Evolutionary conservation across 2,888 invertebrate species (phyloP), one percentile per base, ranked within the genome.

Genomic region (Toxonevra muliebris): DNA sequence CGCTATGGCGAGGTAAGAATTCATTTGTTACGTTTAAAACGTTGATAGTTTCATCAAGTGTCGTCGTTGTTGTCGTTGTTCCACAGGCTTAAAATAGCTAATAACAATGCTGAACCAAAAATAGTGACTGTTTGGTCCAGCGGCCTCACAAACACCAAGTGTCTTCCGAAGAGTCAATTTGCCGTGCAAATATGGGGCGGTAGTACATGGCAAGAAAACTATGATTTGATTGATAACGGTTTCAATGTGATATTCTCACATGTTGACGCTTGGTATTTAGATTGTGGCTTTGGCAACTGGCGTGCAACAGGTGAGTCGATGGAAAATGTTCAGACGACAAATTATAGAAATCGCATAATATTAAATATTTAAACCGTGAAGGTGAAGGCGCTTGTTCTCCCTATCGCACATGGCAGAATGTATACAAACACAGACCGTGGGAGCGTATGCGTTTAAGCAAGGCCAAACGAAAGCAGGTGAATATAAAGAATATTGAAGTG

Each of bases 241-340:
- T 94, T 90, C 84, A 89, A 91, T 66, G 87, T 93, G 61, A 90
- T 95, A 66, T 85, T 94, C 67, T 94, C 94, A 15, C 94, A 95
- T 84, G 94, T 94, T 65, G 94, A 95, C 82, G 93, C 93, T 5
- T 93, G 93, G 93, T 95, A 94, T 85, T 87, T 95, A 74, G 94
- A 95, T 83, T 95, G 94, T 80, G 95, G 95, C 1, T 94, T 93
- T 82, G 94, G 93, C 0, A 91, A 91, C 72, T 95, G 95, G 95
- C 88, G 94, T 30, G 92, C 93, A 79, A 90, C 90, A 41, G 85
- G 85, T 66, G 59, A 54, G 63, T 66, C 30, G 15, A 48, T 8
- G 19, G 1, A 42, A 30, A 19, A 17, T 1, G 8, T 43, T 43
- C 11, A 30, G 11, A 19, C 15, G 48, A 17, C 15, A 8, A 41